phyloP scores from a whole-genome alignment of 2,888 invertebrate genomes.

The Drosophila rubida region DNA sequence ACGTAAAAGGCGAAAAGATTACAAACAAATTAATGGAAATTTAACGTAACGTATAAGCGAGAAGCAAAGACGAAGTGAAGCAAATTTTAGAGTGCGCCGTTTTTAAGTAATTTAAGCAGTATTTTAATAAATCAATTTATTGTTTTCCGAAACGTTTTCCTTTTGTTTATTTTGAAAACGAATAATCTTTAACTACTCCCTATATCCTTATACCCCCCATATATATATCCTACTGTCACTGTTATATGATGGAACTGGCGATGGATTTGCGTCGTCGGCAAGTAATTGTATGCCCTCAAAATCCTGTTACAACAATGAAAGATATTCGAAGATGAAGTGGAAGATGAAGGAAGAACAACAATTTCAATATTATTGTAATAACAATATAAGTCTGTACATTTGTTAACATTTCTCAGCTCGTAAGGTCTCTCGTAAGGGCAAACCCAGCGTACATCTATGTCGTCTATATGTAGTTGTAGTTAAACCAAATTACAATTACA shows the following conservation, averaged over 20 bases:
- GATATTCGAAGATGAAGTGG: not conserved
- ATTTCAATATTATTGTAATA: conserved; percentile 58
- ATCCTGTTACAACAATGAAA: conserved; percentile 9
- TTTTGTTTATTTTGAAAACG: conserved; percentile 9
- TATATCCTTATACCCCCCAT: not conserved
- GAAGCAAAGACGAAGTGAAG: conserved; percentile 31
- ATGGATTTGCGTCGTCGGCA: conserved; percentile 1
- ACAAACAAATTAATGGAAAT: conserved; percentile 18
- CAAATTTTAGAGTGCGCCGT: conserved; percentile 53
- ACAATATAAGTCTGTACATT: conserved; percentile 78
- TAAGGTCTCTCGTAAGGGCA: conserved; percentile 44
- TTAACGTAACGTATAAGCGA: conserved; percentile 36
- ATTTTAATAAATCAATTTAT: conserved; percentile 36
- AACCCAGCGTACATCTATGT: conserved; percentile 60
- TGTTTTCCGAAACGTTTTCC: conserved; percentile 11
- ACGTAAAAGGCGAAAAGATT: not conserved
- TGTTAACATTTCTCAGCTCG: conserved; percentile 74
- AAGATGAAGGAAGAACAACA: conserved; percentile 2
- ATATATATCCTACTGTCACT: conserved; percentile 13
- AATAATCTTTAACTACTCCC: conserved; percentile 9
- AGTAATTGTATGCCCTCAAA: conserved; percentile 6
- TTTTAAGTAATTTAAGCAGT: conserved; percentile 58
- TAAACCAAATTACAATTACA: conserved; percentile 68
- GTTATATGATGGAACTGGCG: conserved; percentile 16
- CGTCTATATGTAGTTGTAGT: conserved; percentile 69